Conservation (phyloP, 2,113 vertebrate genomes). For the Siphamia tubifer region DNA sequence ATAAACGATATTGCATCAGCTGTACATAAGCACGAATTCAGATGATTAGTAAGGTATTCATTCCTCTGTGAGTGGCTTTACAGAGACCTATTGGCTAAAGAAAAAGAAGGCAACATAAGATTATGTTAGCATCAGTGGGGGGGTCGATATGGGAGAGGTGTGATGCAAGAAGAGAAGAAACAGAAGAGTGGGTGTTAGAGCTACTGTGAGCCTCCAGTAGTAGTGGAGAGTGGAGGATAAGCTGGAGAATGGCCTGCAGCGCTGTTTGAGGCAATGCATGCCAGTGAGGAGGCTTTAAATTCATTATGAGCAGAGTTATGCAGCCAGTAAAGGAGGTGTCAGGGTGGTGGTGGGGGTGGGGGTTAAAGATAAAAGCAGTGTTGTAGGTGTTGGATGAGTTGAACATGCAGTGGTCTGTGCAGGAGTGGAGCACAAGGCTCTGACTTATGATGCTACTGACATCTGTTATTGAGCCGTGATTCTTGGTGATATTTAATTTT, state of each 20-base stretch:
- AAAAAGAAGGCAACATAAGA: conserved; percentile 13
- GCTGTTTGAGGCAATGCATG: conserved; percentile 29
- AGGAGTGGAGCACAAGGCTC: too few relatives aligned
- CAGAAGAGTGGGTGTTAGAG: background rate
- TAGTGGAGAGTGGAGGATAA: conserved; percentile 17
- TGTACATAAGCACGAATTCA: background rate
- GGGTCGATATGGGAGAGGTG: conserved; percentile 1
- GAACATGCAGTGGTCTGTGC: too few relatives aligned
- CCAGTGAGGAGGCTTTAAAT: conserved; percentile 44
- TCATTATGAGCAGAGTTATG: conserved; percentile 41
- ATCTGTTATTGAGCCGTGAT: too few relatives aligned
- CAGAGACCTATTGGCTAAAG: conserved; percentile 4
- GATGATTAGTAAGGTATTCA: background rate
- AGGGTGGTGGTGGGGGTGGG: background rate
- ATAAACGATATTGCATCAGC: too few relatives aligned
- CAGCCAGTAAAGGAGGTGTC: background rate
- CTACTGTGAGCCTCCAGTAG: conserved; percentile 5
- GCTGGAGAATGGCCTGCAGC: conserved; percentile 58
- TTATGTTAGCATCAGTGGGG: conserved; percentile 7
- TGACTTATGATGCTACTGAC: too few relatives aligned
- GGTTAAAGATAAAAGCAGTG: background rate
- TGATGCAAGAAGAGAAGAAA: conserved; percentile 45
- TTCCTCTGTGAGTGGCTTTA: background rate
- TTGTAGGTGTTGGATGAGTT: background rate
- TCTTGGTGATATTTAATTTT: too few relatives aligned